Evolutionary conservation across 2,888 invertebrate species (phyloP), one percentile per base, ranked within the genome.

Genomic region (Rotaria magnacalcarata): DNA sequence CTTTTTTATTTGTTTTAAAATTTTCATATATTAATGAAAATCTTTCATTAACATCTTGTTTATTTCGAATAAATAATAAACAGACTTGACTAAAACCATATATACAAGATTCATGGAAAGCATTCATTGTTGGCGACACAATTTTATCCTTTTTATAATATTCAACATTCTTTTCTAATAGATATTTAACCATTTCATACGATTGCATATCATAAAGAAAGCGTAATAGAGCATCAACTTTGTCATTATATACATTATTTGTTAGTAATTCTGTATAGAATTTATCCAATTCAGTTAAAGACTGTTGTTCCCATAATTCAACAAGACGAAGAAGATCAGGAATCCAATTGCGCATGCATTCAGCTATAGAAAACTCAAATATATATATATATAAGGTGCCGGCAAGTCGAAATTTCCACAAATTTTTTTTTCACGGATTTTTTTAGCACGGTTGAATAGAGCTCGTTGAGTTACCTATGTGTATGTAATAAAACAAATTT

Each of bases 101-200:
- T 21, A 47, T n/a, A 43, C 47, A 80, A 10, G 80, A 21, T 80
- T 80, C 80, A 80, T 80, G 80, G 47, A 80, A 80, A 11, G 24
- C 80, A 80, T 14, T 80, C 47, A 47, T 47, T 24, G 47, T 47
- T 43, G 43, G n/a, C 19, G 80, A 47, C 0, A 67, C 67, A 47
- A 43, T n/a, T 80, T 80, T 80, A 47, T 80, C 47, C 11, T 43
- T 41, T 47, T 80, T 43, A 47, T 80, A 80, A 80, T 80, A 10
- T 47, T 80, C 43, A 47, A 80, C 80, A 47, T 80, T 80, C n/a
- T 80, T 80, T 47, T 80, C 80, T 80, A 80, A 80, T n/a, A 80
- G 11, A 47, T 80, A 80, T 47, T 47, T 43, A 47, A 80, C 80
- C 43, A 80, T 10, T 47, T 80, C 80, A 47, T 80, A 80, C 1